phyloP scores from a whole-genome alignment of 2,113 vertebrate species.

The Actinemys pallida region DNA sequence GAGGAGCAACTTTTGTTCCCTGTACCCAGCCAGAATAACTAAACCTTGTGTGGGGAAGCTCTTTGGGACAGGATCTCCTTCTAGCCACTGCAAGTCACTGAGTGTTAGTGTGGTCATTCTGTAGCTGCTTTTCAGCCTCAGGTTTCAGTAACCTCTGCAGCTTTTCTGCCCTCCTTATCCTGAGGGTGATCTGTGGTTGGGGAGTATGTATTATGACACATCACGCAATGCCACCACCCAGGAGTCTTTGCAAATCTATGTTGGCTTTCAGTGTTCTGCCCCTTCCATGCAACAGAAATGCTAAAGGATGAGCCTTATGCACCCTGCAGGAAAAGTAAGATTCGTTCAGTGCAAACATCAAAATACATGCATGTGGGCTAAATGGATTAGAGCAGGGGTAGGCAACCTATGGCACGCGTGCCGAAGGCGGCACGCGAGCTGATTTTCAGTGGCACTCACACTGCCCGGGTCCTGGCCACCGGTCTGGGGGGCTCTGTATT shows the following conservation, averaged over 20 bases:
- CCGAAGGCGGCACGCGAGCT: too few relatives aligned
- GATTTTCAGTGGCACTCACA: too few relatives aligned
- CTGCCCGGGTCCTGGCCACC: too few relatives aligned
- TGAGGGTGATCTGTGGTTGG: background rate
- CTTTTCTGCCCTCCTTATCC: background rate
- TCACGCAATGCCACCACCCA: background rate
- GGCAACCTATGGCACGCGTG: too few relatives aligned
- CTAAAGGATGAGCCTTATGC: background rate
- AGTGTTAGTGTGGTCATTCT: background rate
- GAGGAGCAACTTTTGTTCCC: background rate
- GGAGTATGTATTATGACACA: background rate
- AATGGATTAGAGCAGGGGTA: too few relatives aligned
- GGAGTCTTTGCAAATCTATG: background rate
- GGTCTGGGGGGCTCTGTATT: too few relatives aligned
- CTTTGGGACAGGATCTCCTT: background rate
- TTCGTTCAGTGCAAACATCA: background rate
- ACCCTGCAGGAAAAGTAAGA: background rate
- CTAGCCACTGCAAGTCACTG: background rate
- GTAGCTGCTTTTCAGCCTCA: background rate
- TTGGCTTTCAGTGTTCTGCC: background rate
- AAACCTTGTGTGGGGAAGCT: background rate
- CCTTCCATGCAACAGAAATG: background rate
- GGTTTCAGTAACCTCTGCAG: background rate
- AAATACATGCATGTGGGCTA: background rate
- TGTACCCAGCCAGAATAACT: background rate